These are phyloP conservation scores for Siniperca obscura DNA, from an alignment of 2,797 vertebrate genomes.

Conservation along the genomic window DNA sequence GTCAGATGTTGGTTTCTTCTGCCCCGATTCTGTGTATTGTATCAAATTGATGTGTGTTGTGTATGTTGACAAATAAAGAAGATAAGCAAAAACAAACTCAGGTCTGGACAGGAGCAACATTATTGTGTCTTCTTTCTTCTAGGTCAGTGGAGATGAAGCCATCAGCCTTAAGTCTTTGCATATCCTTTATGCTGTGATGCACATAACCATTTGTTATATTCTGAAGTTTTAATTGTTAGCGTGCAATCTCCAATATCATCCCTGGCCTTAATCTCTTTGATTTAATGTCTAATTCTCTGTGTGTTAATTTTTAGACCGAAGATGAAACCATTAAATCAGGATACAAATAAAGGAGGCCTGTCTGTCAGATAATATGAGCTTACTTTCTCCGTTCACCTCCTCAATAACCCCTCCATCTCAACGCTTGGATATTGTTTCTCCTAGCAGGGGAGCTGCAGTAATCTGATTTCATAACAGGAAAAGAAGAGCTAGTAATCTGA, in stretches of 20 bases:
- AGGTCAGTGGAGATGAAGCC: slow-evolving; percentile 51
- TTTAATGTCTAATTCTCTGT: slow-evolving; percentile 43
- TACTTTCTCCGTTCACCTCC: slow-evolving; percentile 53
- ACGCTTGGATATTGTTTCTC: slow-evolving; percentile 71
- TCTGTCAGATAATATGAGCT: slow-evolving; percentile 49
- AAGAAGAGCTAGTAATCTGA: slow-evolving; percentile 81
- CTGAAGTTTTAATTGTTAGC: slow-evolving; percentile 24
- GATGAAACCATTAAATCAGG: slow-evolving; percentile 38
- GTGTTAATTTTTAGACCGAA: slow-evolving; percentile 42
- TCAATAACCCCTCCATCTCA: slow-evolving; percentile 50
- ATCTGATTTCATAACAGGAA: slow-evolving; percentile 85
- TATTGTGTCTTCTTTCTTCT: slow-evolving; percentile 41
- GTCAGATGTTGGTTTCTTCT: slow-evolving; percentile 58
- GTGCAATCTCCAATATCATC: slow-evolving; percentile 34
- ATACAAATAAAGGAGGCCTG: slow-evolving; percentile 30
- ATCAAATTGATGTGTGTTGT: slow-evolving; percentile 30
- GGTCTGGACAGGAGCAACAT: slow-evolving; percentile 15
- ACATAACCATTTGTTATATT: slow-evolving; percentile 11
- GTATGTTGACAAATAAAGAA: slow-evolving; percentile 28
- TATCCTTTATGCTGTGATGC: slow-evolving; percentile 25
- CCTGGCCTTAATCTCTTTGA: slow-evolving; percentile 44
- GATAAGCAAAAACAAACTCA: slow-evolving; percentile 43
- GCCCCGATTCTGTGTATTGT: slow-evolving; percentile 29
- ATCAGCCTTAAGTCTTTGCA: slow-evolving; percentile 19
- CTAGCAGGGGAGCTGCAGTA: slow-evolving; percentile 62